These are phyloP conservation scores for Drosophila nigritarsus DNA, from an alignment of 2,888 invertebrate genomes.

Conservation along the genomic window DNA sequence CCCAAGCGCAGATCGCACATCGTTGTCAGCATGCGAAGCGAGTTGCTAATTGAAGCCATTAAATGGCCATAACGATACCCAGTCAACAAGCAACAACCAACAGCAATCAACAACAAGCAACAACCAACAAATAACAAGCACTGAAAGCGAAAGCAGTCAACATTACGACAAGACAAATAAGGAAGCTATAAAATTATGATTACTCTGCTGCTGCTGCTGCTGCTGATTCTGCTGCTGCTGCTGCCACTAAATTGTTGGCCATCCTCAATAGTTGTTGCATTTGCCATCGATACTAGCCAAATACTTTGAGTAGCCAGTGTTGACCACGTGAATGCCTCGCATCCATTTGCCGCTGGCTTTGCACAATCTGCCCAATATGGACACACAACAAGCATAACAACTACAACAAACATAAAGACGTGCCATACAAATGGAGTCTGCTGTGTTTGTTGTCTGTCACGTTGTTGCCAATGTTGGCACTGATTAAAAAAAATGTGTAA, in stretches of 20 bases:
- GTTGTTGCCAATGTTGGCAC: constrained; percentile 37
- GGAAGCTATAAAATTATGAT: constrained; percentile 78
- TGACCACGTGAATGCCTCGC: constrained; percentile 28
- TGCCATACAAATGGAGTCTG: constrained; percentile 14
- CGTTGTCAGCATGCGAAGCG: constrained; percentile 68
- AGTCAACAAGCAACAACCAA: constrained; percentile 1
- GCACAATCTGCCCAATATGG: constrained; percentile 60
- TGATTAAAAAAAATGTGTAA: constrained; percentile 19
- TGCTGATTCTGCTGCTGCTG: constrained; percentile 11
- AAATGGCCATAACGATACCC: constrained; percentile 56
- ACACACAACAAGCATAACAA: constrained; percentile 21
- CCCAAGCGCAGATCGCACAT: constrained; percentile 64
- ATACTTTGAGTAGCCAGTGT: constrained; percentile 23
- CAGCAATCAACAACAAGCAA: neutral
- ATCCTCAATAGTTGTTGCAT: constrained; percentile 43
- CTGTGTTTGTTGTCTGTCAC: constrained; percentile 17
- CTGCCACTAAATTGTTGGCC: constrained; percentile 27
- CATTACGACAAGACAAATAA: constrained; percentile 59
- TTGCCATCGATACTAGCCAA: constrained; percentile 17
- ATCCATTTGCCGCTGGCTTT: constrained; percentile 40
- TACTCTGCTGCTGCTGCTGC: constrained; percentile 19
- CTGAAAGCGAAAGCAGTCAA: constrained; percentile 65
- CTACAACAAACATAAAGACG: constrained; percentile 8
- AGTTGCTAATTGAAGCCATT: constrained; percentile 77
- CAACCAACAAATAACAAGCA: constrained; percentile 1